Conservation (phyloP, 1,140 invertebrate species). For the Drosophila fuyamai region DNA sequence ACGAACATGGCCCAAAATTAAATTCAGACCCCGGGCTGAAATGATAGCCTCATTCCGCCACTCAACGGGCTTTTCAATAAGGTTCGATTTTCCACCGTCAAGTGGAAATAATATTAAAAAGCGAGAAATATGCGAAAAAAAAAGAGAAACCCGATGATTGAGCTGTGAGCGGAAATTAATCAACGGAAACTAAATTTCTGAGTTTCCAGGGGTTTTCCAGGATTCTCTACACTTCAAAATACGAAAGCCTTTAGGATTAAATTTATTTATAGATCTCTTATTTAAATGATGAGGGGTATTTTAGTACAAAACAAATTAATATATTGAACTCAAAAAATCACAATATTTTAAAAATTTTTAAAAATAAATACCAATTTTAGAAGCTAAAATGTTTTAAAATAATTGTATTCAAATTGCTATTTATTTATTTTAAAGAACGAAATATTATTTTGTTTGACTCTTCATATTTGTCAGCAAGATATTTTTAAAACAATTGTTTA, state of each 20-base stretch:
- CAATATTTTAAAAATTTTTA: no score
- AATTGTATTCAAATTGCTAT: no score
- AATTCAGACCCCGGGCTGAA: slow-evolving; percentile 47
- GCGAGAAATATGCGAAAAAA: slow-evolving; percentile 60
- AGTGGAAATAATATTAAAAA: slow-evolving; percentile 29
- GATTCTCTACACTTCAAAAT: not conserved
- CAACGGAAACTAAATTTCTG: slow-evolving; percentile 74
- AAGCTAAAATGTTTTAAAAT: no score
- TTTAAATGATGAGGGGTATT: no score
- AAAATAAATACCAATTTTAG: no score
- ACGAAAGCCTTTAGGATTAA: not conserved
- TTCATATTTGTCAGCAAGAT: no score
- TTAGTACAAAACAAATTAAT: no score
- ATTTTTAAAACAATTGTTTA: no score
- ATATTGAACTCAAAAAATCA: no score
- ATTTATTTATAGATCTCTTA: no score
- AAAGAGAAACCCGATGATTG: slow-evolving; percentile 65
- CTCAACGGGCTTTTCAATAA: slow-evolving; percentile 35
- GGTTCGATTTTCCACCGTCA: slow-evolving; percentile 35
- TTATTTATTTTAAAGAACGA: no score
- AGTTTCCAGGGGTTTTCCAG: slow-evolving; percentile 17
- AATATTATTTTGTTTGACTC: no score
- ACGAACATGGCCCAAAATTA: slow-evolving; percentile 60
- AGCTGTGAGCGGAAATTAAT: slow-evolving; percentile 79
- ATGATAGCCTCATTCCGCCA: slow-evolving; percentile 38